Conservation (phyloP, 2,113 vertebrate species). For the Hippocampus barbouri region DNA sequence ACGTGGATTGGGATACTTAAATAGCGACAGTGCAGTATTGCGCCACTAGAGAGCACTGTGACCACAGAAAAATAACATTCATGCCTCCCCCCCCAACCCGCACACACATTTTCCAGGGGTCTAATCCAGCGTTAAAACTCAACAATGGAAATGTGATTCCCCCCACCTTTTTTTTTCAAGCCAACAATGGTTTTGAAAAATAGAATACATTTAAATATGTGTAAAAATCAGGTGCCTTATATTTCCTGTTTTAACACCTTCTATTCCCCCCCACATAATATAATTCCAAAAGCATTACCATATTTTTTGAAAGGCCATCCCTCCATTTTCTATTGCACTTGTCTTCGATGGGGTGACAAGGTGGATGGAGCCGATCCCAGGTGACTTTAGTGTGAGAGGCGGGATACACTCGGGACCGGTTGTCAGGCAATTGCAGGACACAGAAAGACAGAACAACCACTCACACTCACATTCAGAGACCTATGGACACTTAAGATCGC, state of each 20-base stretch:
- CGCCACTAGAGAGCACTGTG: conserved; percentile 70
- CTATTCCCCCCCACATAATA: conserved; percentile 12
- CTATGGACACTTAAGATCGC: not conserved
- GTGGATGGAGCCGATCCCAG: no score
- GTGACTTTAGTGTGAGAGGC: no score
- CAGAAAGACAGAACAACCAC: no score
- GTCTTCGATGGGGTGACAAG: not conserved
- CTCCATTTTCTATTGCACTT: not conserved
- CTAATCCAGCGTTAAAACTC: conserved; percentile 60
- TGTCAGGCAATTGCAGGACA: no score
- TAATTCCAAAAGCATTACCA: not conserved
- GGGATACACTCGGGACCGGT: no score
- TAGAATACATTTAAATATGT: conserved; percentile 33
- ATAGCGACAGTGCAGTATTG: not conserved
- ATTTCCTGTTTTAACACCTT: conserved; percentile 17
- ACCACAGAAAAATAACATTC: conserved; percentile 21
- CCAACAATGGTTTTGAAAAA: conserved; percentile 50
- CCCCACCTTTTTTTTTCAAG: conserved; percentile 25
- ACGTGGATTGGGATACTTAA: not conserved
- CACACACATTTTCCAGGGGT: conserved; percentile 52
- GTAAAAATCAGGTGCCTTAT: not conserved
- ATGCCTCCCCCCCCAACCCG: not conserved
- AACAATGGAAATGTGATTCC: conserved; percentile 50
- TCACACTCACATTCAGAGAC: not conserved
- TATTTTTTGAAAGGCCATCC: not conserved